These are phyloP conservation scores for Enteromius radiatus DNA, from an alignment of 2,797 vertebrate genomes.

Conservation along the genomic window DNA sequence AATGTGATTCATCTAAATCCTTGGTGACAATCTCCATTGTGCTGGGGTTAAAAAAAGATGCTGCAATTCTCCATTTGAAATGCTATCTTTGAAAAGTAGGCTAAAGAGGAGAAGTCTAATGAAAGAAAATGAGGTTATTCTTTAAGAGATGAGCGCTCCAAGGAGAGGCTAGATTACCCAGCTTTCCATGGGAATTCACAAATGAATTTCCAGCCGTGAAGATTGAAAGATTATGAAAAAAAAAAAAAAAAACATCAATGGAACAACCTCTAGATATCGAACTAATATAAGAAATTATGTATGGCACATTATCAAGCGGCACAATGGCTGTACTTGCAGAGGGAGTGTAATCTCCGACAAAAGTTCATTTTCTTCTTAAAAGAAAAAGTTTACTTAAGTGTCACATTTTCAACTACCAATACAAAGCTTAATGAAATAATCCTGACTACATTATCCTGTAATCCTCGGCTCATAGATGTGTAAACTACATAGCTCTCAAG, in stretches of 20 bases:
- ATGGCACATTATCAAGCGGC: slow-evolving; percentile 51
- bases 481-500: not conserved
- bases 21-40: slow-evolving; percentile 58
- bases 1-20: slow-evolving; percentile 57
- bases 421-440: slow-evolving; percentile 49
- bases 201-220: slow-evolving; percentile 61
- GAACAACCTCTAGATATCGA: slow-evolving; percentile 59
- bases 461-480: slow-evolving; percentile 16
- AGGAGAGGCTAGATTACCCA: slow-evolving; percentile 69
- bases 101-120: slow-evolving; percentile 63
- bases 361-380: slow-evolving; percentile 50
- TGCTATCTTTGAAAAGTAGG: slow-evolving; percentile 73
- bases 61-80: slow-evolving; percentile 56
- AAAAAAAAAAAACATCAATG: slow-evolving; percentile 54
- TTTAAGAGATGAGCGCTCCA: slow-evolving; percentile 64
- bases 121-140: slow-evolving; percentile 74
- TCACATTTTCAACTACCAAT: slow-evolving; percentile 40
- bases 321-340: slow-evolving; percentile 48
- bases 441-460: slow-evolving; percentile 30
- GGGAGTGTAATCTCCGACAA: slow-evolving; percentile 50
- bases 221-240: slow-evolving; percentile 56
- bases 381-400: slow-evolving; percentile 52
- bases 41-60: slow-evolving; percentile 60
- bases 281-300: slow-evolving; percentile 55
- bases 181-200: slow-evolving; percentile 68